Evolutionary conservation across 2,888 invertebrate species (phyloP).

Genomic region (Hoplodrina ambigua): DNA sequence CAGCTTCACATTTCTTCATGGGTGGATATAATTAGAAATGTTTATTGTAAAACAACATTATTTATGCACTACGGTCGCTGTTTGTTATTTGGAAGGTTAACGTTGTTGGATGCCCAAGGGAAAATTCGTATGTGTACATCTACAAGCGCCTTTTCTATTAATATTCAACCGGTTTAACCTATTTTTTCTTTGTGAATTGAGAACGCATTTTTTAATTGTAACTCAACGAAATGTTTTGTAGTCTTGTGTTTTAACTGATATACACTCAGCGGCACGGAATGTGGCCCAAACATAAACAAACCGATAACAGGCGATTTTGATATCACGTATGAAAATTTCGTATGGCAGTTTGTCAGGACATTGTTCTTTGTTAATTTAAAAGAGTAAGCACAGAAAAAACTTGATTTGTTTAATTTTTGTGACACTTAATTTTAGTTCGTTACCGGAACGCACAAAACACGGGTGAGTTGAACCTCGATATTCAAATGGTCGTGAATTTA

Average conservation of each 20-base stretch:
- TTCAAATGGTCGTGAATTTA: too few species aligned
- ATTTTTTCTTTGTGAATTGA: slow-evolving; percentile 3
- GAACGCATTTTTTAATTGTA: background rate
- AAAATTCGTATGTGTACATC: slow-evolving; percentile 26
- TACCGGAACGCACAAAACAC: too few species aligned
- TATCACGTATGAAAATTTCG: too few species aligned
- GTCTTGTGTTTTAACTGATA: background rate
- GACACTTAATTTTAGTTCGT: too few species aligned
- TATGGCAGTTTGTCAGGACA: too few species aligned
- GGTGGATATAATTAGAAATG: slow-evolving; percentile 41
- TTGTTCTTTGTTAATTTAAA: too few species aligned
- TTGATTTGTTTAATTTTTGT: too few species aligned
- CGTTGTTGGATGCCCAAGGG: slow-evolving; percentile 39
- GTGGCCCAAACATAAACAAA: too few species aligned
- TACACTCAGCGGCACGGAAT: too few species aligned
- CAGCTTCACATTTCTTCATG: slow-evolving; percentile 14
- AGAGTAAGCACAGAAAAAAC: too few species aligned
- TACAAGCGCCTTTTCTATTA: slow-evolving; percentile 12
- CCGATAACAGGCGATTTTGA: too few species aligned
- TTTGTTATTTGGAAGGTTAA: slow-evolving; percentile 47
- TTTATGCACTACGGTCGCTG: slow-evolving; percentile 39
- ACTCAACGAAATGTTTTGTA: background rate
- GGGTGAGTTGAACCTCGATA: too few species aligned
- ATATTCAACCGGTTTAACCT: slow-evolving; percentile 14
- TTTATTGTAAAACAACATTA: slow-evolving; percentile 45